phyloP scores from a whole-genome alignment of 2,888 invertebrate genomes.

The Fragum whitleyi region DNA sequence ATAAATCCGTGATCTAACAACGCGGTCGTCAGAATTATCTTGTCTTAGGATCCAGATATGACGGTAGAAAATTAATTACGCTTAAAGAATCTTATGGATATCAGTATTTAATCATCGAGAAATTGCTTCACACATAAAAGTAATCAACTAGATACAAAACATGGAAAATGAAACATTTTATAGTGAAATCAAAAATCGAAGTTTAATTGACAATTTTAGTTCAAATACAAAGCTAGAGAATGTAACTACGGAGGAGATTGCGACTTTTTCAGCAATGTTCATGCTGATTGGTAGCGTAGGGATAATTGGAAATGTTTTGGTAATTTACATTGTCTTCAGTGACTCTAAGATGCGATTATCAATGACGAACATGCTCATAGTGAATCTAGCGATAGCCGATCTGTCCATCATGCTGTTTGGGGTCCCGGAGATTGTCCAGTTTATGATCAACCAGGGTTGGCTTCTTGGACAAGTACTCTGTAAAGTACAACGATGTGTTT shows the following conservation, averaged over 20 bases:
- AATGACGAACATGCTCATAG: slow-evolving; percentile 84
- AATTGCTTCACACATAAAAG: too few relatives aligned
- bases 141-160: neutral
- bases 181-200: slow-evolving; percentile 18
- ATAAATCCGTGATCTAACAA: neutral
- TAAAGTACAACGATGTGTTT: slow-evolving; percentile 83
- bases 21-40: neutral
- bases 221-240: slow-evolving; percentile 45
- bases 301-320: slow-evolving; percentile 83
- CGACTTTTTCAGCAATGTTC: slow-evolving; percentile 78
- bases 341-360: slow-evolving; percentile 83
- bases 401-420: slow-evolving; percentile 83
- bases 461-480: slow-evolving; percentile 82
- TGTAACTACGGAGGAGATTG: slow-evolving; percentile 85
- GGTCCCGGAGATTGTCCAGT: slow-evolving; percentile 84
- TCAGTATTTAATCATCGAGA: too few relatives aligned
- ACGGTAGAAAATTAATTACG: neutral
- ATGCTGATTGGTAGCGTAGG: slow-evolving; percentile 82
- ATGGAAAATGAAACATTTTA: slow-evolving; percentile 22
- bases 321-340: slow-evolving; percentile 82
- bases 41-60: neutral
- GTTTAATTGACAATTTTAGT: slow-evolving; percentile 18
- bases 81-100: too few relatives aligned
- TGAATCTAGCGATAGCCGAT: slow-evolving; percentile 84
- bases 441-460: slow-evolving; percentile 83